These are phyloP conservation scores for Paramormyrops kingsleyae DNA, from an alignment of 2,113 vertebrate genomes.

Conservation along the genomic window DNA sequence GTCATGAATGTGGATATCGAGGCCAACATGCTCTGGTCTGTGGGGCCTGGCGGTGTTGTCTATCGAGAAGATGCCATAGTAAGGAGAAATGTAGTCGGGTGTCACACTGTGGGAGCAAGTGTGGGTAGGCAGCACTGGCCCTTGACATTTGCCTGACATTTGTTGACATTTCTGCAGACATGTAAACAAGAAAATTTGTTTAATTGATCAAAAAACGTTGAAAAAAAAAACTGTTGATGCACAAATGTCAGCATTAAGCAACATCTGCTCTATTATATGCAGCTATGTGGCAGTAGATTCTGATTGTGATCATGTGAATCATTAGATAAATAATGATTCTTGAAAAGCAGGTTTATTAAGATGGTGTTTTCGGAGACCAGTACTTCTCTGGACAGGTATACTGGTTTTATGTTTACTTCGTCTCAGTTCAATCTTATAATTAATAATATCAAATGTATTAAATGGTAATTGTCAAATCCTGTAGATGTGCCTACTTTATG, in stretches of 20 bases:
- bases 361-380: not conserved
- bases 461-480: not conserved
- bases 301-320: slow-evolving; percentile 9
- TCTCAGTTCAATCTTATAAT: not conserved
- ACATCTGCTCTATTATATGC: slow-evolving; percentile 50
- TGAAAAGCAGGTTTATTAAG: not conserved
- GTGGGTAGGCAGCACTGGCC: slow-evolving; percentile 32
- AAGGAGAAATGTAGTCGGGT: slow-evolving; percentile 4
- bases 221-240: slow-evolving; percentile 30
- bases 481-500: not conserved
- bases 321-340: not conserved
- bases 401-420: not conserved
- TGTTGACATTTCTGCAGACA: slow-evolving; percentile 60
- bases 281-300: slow-evolving; percentile 25
- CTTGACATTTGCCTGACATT: slow-evolving; percentile 67
- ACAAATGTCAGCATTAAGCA: slow-evolving; percentile 51
- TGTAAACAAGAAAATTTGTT: slow-evolving; percentile 44
- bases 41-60: not conserved
- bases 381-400: not conserved
- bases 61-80: slow-evolving; percentile 4
- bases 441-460: not conserved
- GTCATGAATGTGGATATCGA: not conserved
- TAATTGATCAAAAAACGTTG: slow-evolving; percentile 38
- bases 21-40: slow-evolving; percentile 11
- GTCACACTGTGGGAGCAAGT: slow-evolving; percentile 13